A percentile compares a stretch with the other conserved stretches of the same genome.
phyloP scores from a whole-genome alignment of 2,888 invertebrate species.

The Clepsis dumicolana region DNA sequence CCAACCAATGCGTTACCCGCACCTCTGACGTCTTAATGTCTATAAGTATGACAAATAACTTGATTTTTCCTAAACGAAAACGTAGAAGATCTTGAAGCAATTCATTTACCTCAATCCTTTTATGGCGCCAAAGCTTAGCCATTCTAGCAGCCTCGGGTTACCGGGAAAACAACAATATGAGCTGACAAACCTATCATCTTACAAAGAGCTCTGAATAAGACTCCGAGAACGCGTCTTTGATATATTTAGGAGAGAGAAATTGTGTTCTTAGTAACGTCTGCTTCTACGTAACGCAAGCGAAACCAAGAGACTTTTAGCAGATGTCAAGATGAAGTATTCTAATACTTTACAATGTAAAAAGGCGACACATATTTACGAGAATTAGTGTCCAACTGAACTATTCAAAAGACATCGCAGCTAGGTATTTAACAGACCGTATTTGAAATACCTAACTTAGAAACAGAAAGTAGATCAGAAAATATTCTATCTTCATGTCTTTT shows the following conservation, averaged over 20 bases:
- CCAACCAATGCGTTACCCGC: background rate
- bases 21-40: background rate
- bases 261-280: background rate
- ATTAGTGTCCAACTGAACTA: no score
- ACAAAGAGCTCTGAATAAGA: background rate
- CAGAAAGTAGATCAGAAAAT: no score
- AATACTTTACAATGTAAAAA: background rate
- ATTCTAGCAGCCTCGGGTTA: background rate
- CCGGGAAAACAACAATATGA: slow-evolving; percentile 8
- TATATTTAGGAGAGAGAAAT: background rate
- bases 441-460: no score
- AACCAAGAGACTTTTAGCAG: background rate
- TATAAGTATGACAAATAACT: slow-evolving; percentile 4
- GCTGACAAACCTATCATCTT: slow-evolving; percentile 9
- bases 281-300: background rate
- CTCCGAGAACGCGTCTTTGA: background rate
- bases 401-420: no score
- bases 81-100: background rate
- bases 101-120: slow-evolving; percentile 1
- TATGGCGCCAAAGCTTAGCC: background rate
- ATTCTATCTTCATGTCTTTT: no score
- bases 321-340: background rate
- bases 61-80: background rate
- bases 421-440: no score
- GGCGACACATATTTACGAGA: no score